Conservation (phyloP, 1,140 invertebrate species). For the Bombus superbus region DNA sequence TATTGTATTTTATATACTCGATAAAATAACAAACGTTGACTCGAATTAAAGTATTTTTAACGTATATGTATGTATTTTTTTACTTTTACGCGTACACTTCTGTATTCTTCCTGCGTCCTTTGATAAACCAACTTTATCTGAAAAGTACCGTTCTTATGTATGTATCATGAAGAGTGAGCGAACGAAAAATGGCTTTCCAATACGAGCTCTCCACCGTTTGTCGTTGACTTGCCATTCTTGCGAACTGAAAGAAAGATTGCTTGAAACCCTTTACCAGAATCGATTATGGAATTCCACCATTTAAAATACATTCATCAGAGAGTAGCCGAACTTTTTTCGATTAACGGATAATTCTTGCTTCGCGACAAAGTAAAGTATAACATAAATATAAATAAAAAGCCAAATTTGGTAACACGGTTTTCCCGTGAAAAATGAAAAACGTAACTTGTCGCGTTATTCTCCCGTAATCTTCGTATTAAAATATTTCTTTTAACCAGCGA, state of each 20-base stretch:
- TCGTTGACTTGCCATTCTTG: conserved; percentile 35
- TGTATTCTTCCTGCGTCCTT: background rate
- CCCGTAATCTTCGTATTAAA: too few relatives aligned
- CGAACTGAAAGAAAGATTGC: conserved; percentile 22
- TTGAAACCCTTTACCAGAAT: background rate
- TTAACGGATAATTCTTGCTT: background rate
- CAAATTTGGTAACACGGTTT: too few relatives aligned
- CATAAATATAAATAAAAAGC: background rate
- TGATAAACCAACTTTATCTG: conserved; percentile 40
- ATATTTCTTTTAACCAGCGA: background rate
- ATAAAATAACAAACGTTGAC: too few relatives aligned
- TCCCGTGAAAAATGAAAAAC: too few relatives aligned
- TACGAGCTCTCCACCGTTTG: conserved; percentile 31
- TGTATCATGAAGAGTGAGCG: conserved; percentile 12
- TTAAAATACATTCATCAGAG: background rate
- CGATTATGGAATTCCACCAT: conserved; percentile 17
- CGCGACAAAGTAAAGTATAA: too few relatives aligned
- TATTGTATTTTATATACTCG: too few relatives aligned
- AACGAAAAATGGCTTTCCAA: conserved; percentile 57
- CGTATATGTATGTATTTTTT: background rate
- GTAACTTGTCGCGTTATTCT: too few relatives aligned
- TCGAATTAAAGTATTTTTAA: too few relatives aligned
- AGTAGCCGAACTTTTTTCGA: background rate
- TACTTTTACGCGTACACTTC: background rate
- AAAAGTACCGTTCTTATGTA: background rate